These are phyloP conservation scores for Drosophila lacteicornis DNA, from an alignment of 1,140 invertebrate species.

Conservation along the genomic window DNA sequence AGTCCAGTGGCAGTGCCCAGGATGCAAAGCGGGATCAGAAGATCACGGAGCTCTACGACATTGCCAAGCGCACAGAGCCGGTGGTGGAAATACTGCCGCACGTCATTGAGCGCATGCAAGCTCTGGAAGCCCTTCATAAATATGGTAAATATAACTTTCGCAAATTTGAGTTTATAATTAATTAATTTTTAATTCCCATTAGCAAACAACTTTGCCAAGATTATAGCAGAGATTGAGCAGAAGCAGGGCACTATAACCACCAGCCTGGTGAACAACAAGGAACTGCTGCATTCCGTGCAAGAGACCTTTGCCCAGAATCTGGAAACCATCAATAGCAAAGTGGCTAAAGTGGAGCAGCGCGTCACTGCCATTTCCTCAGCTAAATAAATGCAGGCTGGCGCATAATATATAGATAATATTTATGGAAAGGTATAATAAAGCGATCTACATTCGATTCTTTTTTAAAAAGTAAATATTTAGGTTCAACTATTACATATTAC, in stretches of 20 bases:
- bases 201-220: conserved; percentile 94
- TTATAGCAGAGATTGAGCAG: conserved; percentile 92
- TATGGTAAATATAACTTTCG: conserved; percentile 88
- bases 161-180: not conserved
- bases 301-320: conserved; percentile 91
- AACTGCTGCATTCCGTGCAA: conserved; percentile 91
- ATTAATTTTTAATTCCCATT: conserved; percentile 66
- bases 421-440: conserved; percentile 38
- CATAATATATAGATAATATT: conserved; percentile 32
- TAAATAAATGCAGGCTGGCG: conserved; percentile 47
- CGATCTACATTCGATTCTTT: conserved; percentile 33
- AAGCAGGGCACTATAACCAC: conserved; percentile 91
- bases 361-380: conserved; percentile 86
- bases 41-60: conserved; percentile 93
- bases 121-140: conserved; percentile 94
- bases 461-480: conserved; percentile 16
- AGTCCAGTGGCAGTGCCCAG: conserved; percentile 87
- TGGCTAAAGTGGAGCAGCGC: conserved; percentile 90
- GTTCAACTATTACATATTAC: too few species aligned
- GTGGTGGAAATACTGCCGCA: conserved; percentile 91
- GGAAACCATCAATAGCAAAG: conserved; percentile 90
- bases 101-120: conserved; percentile 92
- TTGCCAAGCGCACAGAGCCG: conserved; percentile 93
- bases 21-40: conserved; percentile 93
- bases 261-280: conserved; percentile 91